Evolutionary conservation across 2,888 invertebrate genomes (phyloP).

Genomic region (Andricus quercusramuli): DNA sequence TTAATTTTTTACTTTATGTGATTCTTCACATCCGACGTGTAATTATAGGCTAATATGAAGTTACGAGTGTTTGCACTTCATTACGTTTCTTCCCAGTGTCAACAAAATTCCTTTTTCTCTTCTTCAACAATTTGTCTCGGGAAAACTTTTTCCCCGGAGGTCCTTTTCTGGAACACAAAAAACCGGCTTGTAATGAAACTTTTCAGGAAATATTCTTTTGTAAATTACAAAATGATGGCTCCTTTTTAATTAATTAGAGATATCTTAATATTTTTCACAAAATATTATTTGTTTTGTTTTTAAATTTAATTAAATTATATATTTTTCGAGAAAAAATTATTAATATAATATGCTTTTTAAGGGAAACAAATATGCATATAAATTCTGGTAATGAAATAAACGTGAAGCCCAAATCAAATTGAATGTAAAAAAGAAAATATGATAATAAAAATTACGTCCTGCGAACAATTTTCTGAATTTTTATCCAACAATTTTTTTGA

Average conservation of each 20-base stretch:
- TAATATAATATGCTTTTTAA: no score
- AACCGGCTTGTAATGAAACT: constrained; percentile 6
- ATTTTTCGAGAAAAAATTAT: neutral
- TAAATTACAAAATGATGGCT: neutral
- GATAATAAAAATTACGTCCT: no score
- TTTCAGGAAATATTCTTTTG: neutral
- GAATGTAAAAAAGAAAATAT: no score
- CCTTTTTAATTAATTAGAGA: neutral
- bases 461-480: no score
- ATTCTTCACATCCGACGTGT: constrained; percentile 33
- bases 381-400: no score
- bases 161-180: constrained; percentile 1
- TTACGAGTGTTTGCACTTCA: constrained; percentile 50
- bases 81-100: constrained; percentile 44
- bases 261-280: neutral
- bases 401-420: no score
- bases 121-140: constrained; percentile 15
- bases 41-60: constrained; percentile 56
- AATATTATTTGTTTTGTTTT: no score
- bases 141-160: constrained; percentile 13
- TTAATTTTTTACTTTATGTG: neutral
- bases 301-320: neutral
- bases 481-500: no score
- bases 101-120: constrained; percentile 35
- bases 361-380: no score